Evolutionary conservation across 1,140 invertebrate genomes (phyloP), one percentile per base, ranked within the genome.

Genomic region (Formica exsecta): DNA sequence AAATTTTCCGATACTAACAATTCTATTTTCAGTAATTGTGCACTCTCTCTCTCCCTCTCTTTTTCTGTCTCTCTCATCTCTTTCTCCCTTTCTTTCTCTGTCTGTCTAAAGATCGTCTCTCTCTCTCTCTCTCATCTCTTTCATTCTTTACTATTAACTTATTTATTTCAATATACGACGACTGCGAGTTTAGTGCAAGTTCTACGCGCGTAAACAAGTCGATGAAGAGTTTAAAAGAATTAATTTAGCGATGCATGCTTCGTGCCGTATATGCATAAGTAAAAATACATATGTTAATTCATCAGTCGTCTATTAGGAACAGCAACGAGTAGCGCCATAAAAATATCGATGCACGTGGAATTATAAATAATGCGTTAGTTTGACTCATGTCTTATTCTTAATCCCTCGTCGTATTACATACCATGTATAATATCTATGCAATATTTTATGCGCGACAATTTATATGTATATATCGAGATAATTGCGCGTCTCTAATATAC

Each of bases 301-400:
- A 66, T 71, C 57, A 57, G 61, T 62, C 22, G 48, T 11, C 13
- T 38, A 36, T 38, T 22, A 44, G 19, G 84, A 65, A 73, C 64
- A 85, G 54, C 51, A 64, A 64, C 51, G 59, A 86, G 61, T 75
- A 73, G 57, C 64, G 36, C 25, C 77, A 70, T 44, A 51, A 44
- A 80, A 75, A 89, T 86, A 74, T 73, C 44, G 74, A 85, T 85
- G 81, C 83, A 74, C 74, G 75, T 87, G 75, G 38, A 80, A 86
- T 71, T 44, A 25, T 73, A 44, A 13, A 44, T 29, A 61, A 44
- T 62, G 38, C 29, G 54, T 74, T 36, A 4, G 48, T 32, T 41
- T 19, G 77, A 71, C 51, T 29, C 51, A 19, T 19, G 5, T 5
- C 44, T n/a, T 3, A 32, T 36, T 44, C 22, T 61, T 54, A 59